Base-by-base conservation (phyloP, 2,888 invertebrate genomes). In the Icerya purchasi region DNA sequence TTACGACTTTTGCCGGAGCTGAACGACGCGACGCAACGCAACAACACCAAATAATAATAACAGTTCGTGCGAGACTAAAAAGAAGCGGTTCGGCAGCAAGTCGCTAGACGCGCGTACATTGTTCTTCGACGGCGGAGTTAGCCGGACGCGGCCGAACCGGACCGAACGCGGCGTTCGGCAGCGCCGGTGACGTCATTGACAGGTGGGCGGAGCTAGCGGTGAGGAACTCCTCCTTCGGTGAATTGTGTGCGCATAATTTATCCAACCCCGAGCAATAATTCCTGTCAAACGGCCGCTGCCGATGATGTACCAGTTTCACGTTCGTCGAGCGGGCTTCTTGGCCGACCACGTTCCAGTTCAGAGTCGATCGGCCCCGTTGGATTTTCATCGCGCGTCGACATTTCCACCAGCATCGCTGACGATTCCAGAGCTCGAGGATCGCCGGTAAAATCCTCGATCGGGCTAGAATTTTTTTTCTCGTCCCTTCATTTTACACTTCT, bases 121-220 rank as follows among this genome's bases (percentile, higher is more conserved):
- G n/a, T n/a, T n/a, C n/a, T 24, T 25, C 54, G 36, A 49, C 53
- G 54, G 51, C 57, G 61, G 53, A 57, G 51, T 36, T 20, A 2
- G 5, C 57, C 62, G 61, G 58, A 54, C 51, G 57, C 24, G 3
- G 50, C 58, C 63, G 63, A 63, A 20, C 54, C 49, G 22, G 54
- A 22, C 58, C 23, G 24, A 54, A 55, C 56, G 57, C n/a, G n/a
- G n/a, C n/a, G n/a, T n/a, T n/a, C n/a, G n/a, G n/a, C n/a, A n/a
- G n/a, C 61, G 62, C 58, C 60, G 49, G 59, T 66, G 66, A 66
- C 66, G 66, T 66, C 65, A 66, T 63, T 58, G 64, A 60, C 63
- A 62, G 61, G 61, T 57, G 55, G 66, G 66, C 64, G 66, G 62
- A 62, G 63, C 62, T 61, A 54, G 59, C 58, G 63, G 57, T 56